phyloP scores from a whole-genome alignment of 2,888 invertebrate species.

The Pemphredon lugubris region DNA sequence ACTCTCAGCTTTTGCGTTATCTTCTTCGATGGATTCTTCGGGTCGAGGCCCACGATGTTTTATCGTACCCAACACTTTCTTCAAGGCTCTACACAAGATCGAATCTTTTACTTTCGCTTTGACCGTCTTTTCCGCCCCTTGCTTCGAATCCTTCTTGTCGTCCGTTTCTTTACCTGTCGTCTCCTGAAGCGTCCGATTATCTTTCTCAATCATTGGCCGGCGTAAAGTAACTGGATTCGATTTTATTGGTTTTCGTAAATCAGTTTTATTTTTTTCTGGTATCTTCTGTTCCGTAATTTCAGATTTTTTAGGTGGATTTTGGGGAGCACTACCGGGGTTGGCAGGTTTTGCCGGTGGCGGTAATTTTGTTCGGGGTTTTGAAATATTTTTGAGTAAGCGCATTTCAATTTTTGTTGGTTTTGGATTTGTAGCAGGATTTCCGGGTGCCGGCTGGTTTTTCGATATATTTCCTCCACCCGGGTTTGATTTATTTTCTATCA shows the following conservation, averaged over 20 bases:
- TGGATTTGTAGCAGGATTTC: background rate
- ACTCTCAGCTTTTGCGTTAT: no score
- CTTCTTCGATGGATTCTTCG: background rate
- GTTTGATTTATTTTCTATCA: background rate
- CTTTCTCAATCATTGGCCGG: no score
- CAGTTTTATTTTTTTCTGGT: background rate
- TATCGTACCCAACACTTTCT: conserved; percentile 34
- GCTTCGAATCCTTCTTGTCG: background rate
- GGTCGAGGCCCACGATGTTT: conserved; percentile 15
- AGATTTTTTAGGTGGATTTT: background rate
- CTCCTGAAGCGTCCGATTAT: background rate
- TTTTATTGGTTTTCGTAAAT: no score
- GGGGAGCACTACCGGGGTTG: background rate
- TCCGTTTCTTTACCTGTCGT: background rate
- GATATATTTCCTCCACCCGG: background rate
- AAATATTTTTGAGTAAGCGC: conserved; percentile 1
- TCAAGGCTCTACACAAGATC: conserved; percentile 47
- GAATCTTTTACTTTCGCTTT: conserved; percentile 36
- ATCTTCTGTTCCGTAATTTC: background rate
- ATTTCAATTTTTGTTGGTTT: background rate
- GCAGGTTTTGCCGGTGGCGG: background rate
- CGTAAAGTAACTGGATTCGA: background rate
- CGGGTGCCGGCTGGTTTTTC: background rate
- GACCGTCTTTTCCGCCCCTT: background rate
- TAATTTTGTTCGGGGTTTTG: background rate